Conservation (phyloP, 2,113 vertebrate genomes). For the Serilophus lunatus region DNA sequence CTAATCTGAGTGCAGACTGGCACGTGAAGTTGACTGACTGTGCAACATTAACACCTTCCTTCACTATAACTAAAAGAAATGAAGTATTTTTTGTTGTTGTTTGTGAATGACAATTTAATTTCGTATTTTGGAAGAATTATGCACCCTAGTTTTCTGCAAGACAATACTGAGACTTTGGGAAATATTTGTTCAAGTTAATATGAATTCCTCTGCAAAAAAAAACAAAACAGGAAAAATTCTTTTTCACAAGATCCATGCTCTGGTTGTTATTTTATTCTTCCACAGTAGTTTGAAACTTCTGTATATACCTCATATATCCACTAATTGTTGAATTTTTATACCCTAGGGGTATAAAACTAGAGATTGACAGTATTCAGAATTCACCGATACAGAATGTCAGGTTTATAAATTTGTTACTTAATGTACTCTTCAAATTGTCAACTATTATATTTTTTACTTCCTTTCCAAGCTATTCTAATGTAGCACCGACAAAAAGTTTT, state of each 20-base stretch:
- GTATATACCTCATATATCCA: not conserved
- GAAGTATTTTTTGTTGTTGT: not conserved
- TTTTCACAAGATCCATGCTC: not conserved
- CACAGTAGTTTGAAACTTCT: not conserved
- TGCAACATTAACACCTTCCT: not conserved
- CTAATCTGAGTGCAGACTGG: not conserved
- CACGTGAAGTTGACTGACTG: not conserved
- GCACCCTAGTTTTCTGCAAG: not conserved
- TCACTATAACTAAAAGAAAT: not conserved
- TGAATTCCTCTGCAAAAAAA: not conserved
- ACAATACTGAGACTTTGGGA: not conserved
- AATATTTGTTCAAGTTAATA: not conserved
- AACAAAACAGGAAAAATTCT: not conserved
- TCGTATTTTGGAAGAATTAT: not conserved
- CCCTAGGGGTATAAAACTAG: not conserved
- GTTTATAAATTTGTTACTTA: not conserved
- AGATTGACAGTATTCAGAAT: slow-evolving; percentile 4
- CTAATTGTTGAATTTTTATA: slow-evolving; percentile 30
- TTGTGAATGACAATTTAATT: not conserved
- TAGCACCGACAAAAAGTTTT: not conserved
- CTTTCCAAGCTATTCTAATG: not conserved
- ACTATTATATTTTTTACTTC: not conserved
- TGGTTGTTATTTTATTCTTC: not conserved
- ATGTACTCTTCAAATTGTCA: not conserved
- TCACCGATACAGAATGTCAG: not conserved